Percentiles rank a stretch among this genome's conserved stretches.
Evolutionary conservation across 2,888 invertebrate species (phyloP).

Genomic region (Plagiodera versicolora): DNA sequence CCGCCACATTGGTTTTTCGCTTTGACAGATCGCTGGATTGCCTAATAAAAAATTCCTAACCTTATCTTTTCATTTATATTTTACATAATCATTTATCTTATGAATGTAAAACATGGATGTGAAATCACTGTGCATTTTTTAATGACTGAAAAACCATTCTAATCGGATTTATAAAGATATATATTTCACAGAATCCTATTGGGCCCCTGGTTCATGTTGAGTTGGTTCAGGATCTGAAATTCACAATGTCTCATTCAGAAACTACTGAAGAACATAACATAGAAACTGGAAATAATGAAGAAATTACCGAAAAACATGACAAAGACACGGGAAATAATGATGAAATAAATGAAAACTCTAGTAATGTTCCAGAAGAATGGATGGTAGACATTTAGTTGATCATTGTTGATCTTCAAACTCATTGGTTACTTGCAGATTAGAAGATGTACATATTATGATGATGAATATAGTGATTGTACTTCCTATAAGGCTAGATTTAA

Average conservation of each 20-base stretch:
- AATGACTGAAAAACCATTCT: no score
- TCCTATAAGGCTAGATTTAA: slow-evolving; percentile 77
- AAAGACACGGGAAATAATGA: not conserved
- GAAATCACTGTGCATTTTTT: no score
- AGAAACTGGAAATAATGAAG: not conserved
- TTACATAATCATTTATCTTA: no score
- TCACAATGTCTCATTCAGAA: not conserved
- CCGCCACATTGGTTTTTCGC: no score
- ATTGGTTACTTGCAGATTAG: slow-evolving; percentile 64
- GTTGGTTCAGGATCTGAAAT: not conserved
- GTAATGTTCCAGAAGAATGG: slow-evolving; percentile 5
- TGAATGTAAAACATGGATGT: no score
- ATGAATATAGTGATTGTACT: slow-evolving; percentile 80
- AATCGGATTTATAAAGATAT: no score
- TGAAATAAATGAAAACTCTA: not conserved
- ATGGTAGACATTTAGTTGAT: not conserved
- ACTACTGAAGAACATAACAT: not conserved
- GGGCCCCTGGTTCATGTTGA: not conserved
- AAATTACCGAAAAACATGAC: not conserved
- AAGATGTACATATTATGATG: slow-evolving; percentile 76
- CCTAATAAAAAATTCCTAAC: no score
- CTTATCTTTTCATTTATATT: no score
- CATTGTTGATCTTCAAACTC: not conserved
- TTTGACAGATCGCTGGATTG: no score
- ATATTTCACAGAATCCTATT: not conserved